Evolutionary conservation across 2,888 invertebrate species (phyloP).

Genomic region (Xestia c-nigrum): DNA sequence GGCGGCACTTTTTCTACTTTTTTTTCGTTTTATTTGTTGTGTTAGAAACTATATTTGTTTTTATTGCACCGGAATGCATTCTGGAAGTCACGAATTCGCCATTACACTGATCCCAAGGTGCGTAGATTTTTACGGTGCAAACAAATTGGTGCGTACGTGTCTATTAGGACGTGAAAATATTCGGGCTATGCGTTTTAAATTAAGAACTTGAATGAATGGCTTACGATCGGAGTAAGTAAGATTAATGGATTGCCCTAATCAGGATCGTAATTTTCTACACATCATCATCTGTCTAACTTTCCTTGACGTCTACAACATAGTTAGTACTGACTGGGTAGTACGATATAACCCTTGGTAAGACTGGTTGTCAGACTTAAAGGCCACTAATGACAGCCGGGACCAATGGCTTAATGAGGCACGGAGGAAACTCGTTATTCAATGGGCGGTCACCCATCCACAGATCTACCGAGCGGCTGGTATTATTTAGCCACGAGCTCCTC

Average conservation of each 20-base stretch:
- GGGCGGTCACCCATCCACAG: too few species aligned
- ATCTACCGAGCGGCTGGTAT: too few species aligned
- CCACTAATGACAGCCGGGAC: too few species aligned
- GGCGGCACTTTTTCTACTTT: slow-evolving; percentile 77
- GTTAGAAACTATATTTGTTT: slow-evolving; percentile 87
- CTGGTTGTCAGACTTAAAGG: too few species aligned
- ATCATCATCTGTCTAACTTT: too few species aligned
- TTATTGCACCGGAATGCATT: slow-evolving; percentile 87
- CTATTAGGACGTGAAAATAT: slow-evolving; percentile 59
- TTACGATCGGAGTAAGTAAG: slow-evolving; percentile 43
- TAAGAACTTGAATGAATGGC: slow-evolving; percentile 28
- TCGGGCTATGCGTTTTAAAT: slow-evolving; percentile 41
- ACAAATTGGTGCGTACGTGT: slow-evolving; percentile 53
- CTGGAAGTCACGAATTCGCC: slow-evolving; percentile 85
- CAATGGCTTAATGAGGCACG: too few species aligned
- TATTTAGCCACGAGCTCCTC: too few species aligned
- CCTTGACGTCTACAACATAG: too few species aligned
- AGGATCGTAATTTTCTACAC: not conserved
- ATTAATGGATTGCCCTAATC: slow-evolving; percentile 29
- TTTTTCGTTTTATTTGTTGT: slow-evolving; percentile 86
- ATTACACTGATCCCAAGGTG: slow-evolving; percentile 80
- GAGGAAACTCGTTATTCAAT: too few species aligned
- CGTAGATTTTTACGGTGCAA: slow-evolving; percentile 68
- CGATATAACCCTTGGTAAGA: too few species aligned
- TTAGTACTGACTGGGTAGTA: too few species aligned